Conservation (phyloP, 2,888 invertebrate genomes). For the Tillus elongatus region DNA sequence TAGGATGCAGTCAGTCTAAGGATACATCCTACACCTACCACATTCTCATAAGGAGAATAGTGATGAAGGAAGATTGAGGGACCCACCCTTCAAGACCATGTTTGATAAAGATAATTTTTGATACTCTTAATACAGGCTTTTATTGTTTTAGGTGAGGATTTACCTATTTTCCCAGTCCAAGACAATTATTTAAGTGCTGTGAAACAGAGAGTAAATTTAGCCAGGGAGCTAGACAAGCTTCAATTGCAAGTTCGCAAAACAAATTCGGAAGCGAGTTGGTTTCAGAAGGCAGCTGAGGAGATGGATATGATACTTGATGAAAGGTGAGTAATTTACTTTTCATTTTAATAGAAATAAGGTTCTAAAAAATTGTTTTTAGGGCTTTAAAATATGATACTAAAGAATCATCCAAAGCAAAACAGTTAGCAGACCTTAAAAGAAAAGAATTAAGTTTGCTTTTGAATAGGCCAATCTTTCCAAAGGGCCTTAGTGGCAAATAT, state of each 20-base stretch:
- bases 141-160: conserved; percentile 61
- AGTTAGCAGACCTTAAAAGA: conserved; percentile 42
- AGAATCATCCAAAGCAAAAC: conserved; percentile 30
- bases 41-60: too few relatives aligned
- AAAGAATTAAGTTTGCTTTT: conserved; percentile 48
- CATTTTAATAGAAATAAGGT: conserved; percentile 1
- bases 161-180: conserved; percentile 75
- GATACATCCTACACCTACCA: too few relatives aligned
- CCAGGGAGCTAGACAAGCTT: conserved; percentile 69
- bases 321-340: conserved; percentile 25
- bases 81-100: too few relatives aligned
- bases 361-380: conserved; percentile 1
- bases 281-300: conserved; percentile 68
- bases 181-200: conserved; percentile 53
- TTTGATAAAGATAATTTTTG: too few relatives aligned
- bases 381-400: conserved; percentile 25
- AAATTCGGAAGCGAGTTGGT: conserved; percentile 70
- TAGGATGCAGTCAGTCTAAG: too few relatives aligned
- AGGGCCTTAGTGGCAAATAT: conserved; percentile 58
- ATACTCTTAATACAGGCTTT: too few relatives aligned
- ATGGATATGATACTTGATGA: conserved; percentile 85
- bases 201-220: conserved; percentile 64
- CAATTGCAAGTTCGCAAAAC: conserved; percentile 57
- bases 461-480: conserved; percentile 55
- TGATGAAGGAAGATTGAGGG: too few relatives aligned